Percentiles rank a stretch among this genome's conserved stretches.
These are phyloP conservation scores for Pomatorhinus ruficollis DNA, from an alignment of 2,113 vertebrate genomes.

Conservation along the genomic window DNA sequence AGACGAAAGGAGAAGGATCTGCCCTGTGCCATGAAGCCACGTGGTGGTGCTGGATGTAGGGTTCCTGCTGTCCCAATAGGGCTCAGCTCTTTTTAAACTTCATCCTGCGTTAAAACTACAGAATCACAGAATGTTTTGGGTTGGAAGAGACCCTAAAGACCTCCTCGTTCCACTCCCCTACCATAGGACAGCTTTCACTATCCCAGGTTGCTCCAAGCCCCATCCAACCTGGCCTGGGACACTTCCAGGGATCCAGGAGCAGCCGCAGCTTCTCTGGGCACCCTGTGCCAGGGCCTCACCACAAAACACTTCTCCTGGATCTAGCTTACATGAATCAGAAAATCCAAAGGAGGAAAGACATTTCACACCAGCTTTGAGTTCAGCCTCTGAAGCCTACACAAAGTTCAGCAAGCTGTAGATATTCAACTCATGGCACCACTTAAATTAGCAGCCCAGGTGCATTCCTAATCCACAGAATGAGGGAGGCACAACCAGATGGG, in stretches of 20 bases:
- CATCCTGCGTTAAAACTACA: not conserved
- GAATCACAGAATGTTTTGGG: not conserved
- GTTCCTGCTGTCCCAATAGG: fast-evolving
- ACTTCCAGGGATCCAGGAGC: not conserved
- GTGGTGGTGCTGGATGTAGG: not conserved
- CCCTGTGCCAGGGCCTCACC: not conserved
- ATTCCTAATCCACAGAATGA: not conserved
- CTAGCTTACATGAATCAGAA: not conserved
- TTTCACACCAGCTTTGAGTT: not conserved
- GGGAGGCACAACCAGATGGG: not conserved
- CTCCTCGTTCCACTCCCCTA: not conserved
- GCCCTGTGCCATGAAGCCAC: fast-evolving
- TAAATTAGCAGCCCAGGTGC: not conserved
- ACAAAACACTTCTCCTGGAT: not conserved
- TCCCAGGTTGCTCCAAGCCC: not conserved
- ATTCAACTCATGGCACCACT: not conserved
- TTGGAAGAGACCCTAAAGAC: not conserved
- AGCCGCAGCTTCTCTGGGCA: not conserved
- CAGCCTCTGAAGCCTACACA: not conserved
- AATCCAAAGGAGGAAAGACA: not conserved
- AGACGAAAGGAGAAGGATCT: not conserved
- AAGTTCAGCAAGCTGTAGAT: not conserved
- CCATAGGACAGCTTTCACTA: not conserved
- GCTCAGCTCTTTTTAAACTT: not conserved
- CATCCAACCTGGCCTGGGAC: fast-evolving